phyloP scores from a whole-genome alignment of 2,113 vertebrate species.

The Pseudopipra pipra region DNA sequence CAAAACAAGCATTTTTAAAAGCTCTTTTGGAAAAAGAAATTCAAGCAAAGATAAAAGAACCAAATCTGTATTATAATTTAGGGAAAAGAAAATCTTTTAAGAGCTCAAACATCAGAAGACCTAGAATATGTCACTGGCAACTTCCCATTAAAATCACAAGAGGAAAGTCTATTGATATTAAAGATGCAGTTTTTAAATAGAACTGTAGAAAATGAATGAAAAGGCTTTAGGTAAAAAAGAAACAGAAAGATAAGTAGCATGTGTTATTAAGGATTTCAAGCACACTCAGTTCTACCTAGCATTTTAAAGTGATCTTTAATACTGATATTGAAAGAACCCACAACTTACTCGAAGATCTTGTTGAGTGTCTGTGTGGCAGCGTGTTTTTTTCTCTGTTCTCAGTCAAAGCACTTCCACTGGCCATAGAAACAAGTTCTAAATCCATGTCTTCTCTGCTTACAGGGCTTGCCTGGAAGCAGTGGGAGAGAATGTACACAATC shows the following conservation, averaged over 20 bases:
- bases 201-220: neutral
- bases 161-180: constrained; percentile 5
- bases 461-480: constrained; percentile 82
- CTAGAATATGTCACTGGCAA: neutral
- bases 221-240: constrained; percentile 23
- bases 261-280: neutral
- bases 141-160: constrained; percentile 22
- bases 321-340: constrained; percentile 68
- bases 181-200: constrained; percentile 30
- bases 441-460: constrained; percentile 81
- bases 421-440: constrained; percentile 77
- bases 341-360: constrained; percentile 84
- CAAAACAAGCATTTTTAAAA: constrained; percentile 5
- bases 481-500: constrained; percentile 83
- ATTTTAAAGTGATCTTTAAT: constrained; percentile 65
- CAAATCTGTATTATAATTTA: neutral
- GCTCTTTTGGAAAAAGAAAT: neutral
- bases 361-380: constrained; percentile 73
- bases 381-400: constrained; percentile 76
- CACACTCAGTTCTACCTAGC: constrained; percentile 1
- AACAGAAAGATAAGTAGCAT: neutral
- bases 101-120: constrained; percentile 13
- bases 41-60: neutral
- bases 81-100: neutral
- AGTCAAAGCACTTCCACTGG: constrained; percentile 76